Conservation (phyloP, 2,113 vertebrate species). For the Choloepus hoffmanni region DNA sequence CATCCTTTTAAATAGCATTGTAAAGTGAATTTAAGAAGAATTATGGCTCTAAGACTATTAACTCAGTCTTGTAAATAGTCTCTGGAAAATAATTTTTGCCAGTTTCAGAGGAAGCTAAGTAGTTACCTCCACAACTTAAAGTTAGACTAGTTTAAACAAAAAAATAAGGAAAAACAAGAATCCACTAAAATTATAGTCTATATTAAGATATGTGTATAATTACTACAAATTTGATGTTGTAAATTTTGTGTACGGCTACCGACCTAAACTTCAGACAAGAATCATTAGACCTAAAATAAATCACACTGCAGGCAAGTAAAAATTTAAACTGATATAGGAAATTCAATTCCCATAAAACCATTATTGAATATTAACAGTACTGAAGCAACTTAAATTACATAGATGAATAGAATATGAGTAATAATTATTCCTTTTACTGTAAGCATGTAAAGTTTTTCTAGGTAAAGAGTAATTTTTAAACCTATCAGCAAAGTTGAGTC, state of each 20-base stretch:
- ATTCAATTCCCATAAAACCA: constrained; percentile 8
- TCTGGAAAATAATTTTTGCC: constrained; percentile 44
- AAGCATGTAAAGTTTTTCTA: constrained; percentile 43
- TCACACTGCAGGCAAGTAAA: not conserved
- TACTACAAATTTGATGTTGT: not conserved
- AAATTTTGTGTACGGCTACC: not conserved
- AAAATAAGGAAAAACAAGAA: not conserved
- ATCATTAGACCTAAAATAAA: constrained; percentile 52
- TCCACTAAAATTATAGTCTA: constrained; percentile 51
- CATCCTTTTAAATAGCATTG: constrained; percentile 32
- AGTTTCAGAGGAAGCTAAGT: constrained; percentile 35
- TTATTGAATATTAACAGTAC: constrained; percentile 46
- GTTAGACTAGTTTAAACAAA: constrained; percentile 19
- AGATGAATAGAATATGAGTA: not conserved
- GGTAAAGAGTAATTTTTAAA: constrained; percentile 38
- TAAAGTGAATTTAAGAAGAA: constrained; percentile 54
- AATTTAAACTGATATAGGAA: constrained; percentile 57
- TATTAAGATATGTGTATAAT: constrained; percentile 36
- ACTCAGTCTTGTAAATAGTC: constrained; percentile 28
- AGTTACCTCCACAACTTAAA: constrained; percentile 32
- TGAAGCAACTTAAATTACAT: constrained; percentile 28
- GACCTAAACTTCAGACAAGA: constrained; percentile 36
- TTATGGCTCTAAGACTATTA: constrained; percentile 58
- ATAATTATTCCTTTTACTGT: constrained; percentile 58
- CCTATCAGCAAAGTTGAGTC: not conserved